Evolutionary conservation across 92 coral and sea anemone genomes (phyloP).

Genomic region (Porites divaricata): DNA sequence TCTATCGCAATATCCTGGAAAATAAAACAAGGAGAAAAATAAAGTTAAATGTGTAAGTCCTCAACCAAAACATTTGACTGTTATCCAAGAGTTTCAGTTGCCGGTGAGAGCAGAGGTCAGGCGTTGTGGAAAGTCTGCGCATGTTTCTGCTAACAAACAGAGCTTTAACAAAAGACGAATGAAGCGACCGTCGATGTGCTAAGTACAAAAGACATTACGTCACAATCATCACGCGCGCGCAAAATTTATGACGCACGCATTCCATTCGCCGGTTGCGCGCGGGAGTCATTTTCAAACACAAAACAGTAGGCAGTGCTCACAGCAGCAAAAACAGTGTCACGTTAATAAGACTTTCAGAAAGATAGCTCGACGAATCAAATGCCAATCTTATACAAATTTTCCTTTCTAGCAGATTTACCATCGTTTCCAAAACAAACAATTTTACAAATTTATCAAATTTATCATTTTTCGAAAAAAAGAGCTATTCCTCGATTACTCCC

Average conservation of each 20-base stretch:
- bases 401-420: no score
- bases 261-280: neutral
- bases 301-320: neutral
- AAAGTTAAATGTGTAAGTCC: neutral
- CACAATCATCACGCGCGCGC: slow-evolving; percentile 8
- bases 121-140: no score
- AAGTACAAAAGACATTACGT: neutral
- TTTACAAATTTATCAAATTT: no score
- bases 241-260: neutral
- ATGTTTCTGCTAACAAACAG: neutral
- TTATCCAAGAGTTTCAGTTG: no score
- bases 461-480: no score
- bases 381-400: no score
- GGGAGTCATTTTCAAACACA: neutral
- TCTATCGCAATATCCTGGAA: slow-evolving; percentile 91
- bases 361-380: no score
- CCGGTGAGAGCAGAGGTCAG: no score
- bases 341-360: neutral
- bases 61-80: no score
- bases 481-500: no score
- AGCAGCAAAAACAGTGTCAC: neutral
- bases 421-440: no score
- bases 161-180: neutral
- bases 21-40: neutral
- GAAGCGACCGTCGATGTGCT: neutral